These are phyloP conservation scores for Lochmaea capreae DNA, from an alignment of 2,888 invertebrate species.

Conservation along the genomic window DNA sequence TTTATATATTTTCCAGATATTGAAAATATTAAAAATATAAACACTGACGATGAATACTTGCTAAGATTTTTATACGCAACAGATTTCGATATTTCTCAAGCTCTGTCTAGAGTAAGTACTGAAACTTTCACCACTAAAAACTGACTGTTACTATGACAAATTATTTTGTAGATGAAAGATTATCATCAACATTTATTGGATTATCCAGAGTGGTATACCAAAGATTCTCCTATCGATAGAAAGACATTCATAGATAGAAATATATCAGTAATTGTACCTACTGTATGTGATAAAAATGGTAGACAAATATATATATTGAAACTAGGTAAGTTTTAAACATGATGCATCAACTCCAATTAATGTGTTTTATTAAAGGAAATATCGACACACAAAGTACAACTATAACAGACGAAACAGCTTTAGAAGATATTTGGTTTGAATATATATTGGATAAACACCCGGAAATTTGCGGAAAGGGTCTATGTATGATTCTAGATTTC, in stretches of 20 bases:
- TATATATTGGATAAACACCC: slow-evolving; percentile 21
- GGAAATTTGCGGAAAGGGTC: slow-evolving; percentile 16
- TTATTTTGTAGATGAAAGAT: slow-evolving; percentile 17
- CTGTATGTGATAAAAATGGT: slow-evolving; percentile 22
- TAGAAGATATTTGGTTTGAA: slow-evolving; percentile 27
- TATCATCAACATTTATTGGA: slow-evolving; percentile 15
- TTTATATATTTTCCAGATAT: neutral
- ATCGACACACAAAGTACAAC: neutral
- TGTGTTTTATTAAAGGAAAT: slow-evolving; percentile 5
- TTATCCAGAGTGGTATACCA: slow-evolving; percentile 17
- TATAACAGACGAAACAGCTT: slow-evolving; percentile 1
- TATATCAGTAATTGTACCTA: slow-evolving; percentile 10
- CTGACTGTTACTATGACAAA: neutral
- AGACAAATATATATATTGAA: slow-evolving; percentile 17
- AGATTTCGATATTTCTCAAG: slow-evolving; percentile 14
- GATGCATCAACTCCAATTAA: neutral
- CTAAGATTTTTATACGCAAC: slow-evolving; percentile 17
- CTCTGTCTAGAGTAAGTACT: slow-evolving; percentile 16
- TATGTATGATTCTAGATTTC: slow-evolving; percentile 24
- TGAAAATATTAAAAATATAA: slow-evolving; percentile 17
- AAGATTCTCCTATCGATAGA: slow-evolving; percentile 14
- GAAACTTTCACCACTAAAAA: neutral
- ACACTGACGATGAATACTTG: slow-evolving; percentile 22
- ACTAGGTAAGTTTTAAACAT: slow-evolving; percentile 14
- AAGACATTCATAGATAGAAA: slow-evolving; percentile 14